Percentiles rank a stretch among this genome's conserved stretches.
These are phyloP conservation scores for Listrodromus nycthemerus DNA, from an alignment of 2,888 invertebrate species.

Conservation along the genomic window DNA sequence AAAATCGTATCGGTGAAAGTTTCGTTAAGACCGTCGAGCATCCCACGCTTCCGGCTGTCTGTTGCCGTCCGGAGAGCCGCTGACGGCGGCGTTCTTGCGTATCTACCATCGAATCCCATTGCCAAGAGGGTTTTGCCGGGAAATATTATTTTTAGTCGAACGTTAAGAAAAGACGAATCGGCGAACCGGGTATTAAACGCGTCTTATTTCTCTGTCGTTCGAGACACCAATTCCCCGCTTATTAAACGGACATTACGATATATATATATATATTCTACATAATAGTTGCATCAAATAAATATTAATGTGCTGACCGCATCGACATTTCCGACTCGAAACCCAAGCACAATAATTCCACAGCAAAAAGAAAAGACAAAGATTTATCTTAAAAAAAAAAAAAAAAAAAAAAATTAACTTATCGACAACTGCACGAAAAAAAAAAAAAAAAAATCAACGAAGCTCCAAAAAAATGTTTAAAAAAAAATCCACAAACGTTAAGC, in stretches of 20 bases:
- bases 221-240: not conserved
- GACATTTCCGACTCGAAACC: too few relatives aligned
- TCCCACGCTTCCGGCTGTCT: conserved; percentile 59
- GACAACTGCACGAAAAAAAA: too few relatives aligned
- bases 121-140: conserved; percentile 57
- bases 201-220: not conserved
- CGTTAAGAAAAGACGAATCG: conserved; percentile 13
- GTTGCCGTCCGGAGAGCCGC: not conserved
- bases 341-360: too few relatives aligned
- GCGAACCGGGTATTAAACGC: not conserved
- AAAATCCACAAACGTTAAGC: too few relatives aligned
- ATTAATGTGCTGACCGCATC: too few relatives aligned
- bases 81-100: not conserved
- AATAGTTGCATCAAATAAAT: too few relatives aligned
- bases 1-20: conserved; percentile 34
- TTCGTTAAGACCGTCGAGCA: conserved; percentile 10
- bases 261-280: not conserved
- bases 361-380: too few relatives aligned
- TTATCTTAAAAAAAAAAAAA: too few relatives aligned
- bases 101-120: conserved; percentile 10
- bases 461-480: too few relatives aligned
- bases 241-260: not conserved
- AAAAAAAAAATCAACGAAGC: too few relatives aligned
- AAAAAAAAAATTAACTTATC: too few relatives aligned
- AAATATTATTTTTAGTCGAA: conserved; percentile 63